Conservation (phyloP, 2,888 invertebrate species). For the Podabrus alpinus region DNA sequence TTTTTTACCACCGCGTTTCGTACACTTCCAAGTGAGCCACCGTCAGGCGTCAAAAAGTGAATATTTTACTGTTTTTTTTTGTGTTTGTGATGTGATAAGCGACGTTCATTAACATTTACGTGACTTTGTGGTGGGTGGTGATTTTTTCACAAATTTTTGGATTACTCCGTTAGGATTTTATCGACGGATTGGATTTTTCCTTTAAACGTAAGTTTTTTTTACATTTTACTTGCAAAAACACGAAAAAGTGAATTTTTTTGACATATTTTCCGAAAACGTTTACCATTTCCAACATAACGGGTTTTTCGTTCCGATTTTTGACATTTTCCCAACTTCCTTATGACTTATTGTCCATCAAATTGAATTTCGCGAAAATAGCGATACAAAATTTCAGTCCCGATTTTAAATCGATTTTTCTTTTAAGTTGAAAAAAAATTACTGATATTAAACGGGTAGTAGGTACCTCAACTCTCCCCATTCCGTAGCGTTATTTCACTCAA, state of each 20-base stretch:
- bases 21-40: neutral
- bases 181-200: neutral
- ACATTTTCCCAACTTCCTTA: neutral
- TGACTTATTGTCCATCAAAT: neutral
- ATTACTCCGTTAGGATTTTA: neutral
- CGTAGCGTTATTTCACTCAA: neutral
- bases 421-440: neutral
- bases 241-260: neutral
- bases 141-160: neutral
- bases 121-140: neutral
- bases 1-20: neutral
- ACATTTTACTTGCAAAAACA: neutral
- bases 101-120: neutral
- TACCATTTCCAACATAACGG: neutral
- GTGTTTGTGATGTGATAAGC: neutral
- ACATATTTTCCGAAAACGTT: neutral
- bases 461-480: no score
- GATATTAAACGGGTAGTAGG: neutral
- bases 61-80: neutral
- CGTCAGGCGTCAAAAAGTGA: neutral
- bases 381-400: neutral
- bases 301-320: neutral
- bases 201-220: neutral
- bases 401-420: neutral
- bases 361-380: neutral